phyloP scores from a whole-genome alignment of 2,797 vertebrate species.

The Graptemys geographica region DNA sequence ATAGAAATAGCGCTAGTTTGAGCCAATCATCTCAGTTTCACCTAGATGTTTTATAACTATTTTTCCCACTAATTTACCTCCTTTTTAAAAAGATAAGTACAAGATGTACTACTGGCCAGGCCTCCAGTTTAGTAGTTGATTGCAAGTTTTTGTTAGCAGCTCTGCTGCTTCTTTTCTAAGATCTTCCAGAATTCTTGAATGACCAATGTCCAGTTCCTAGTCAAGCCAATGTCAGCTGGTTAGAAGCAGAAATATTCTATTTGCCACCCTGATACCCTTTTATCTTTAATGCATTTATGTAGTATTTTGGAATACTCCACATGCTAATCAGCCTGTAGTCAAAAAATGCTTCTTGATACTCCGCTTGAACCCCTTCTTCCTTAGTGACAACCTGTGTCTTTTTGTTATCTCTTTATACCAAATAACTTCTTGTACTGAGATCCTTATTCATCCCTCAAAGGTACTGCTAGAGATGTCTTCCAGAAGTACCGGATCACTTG shows the following conservation, averaged over 20 bases:
- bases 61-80: conserved; percentile 49
- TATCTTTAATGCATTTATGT: fast-evolving
- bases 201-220: background rate
- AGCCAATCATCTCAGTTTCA: conserved; percentile 50
- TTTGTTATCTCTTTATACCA: background rate
- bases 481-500: background rate
- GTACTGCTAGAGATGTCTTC: background rate
- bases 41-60: conserved; percentile 47
- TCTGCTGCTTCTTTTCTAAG: conserved; percentile 7
- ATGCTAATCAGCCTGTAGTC: background rate
- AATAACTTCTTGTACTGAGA: background rate
- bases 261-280: background rate
- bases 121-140: background rate
- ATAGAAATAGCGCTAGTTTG: background rate
- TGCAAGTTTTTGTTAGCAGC: background rate
- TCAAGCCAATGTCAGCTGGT: background rate
- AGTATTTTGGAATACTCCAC: background rate
- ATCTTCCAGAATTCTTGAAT: background rate
- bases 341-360: background rate
- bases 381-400: background rate
- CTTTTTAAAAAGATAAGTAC: background rate
- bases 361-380: background rate
- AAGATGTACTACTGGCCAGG: conserved; percentile 23
- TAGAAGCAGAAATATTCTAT: background rate
- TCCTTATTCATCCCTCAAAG: background rate